A percentile compares a stretch with the other conserved stretches of the same genome.
Conservation (phyloP, 2,888 invertebrate genomes). For the Siphonodentalium dalli region DNA sequence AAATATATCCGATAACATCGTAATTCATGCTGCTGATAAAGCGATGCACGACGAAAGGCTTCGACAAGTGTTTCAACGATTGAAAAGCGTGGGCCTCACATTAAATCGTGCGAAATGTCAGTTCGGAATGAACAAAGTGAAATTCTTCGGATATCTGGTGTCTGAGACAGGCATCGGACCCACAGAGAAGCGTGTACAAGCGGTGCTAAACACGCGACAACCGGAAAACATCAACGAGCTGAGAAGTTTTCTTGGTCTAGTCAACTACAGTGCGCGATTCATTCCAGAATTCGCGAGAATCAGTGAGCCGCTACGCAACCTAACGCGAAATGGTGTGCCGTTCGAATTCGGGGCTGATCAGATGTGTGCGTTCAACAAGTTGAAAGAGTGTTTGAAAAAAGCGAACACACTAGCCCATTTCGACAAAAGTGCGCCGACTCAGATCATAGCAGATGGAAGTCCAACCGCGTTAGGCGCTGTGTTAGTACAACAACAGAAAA, state of each 20-base stretch:
- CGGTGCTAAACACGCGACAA: slow-evolving; percentile 5
- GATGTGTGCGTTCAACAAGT: not conserved
- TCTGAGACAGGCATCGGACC: slow-evolving; percentile 10
- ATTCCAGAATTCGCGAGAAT: slow-evolving; percentile 17
- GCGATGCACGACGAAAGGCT: slow-evolving; percentile 3
- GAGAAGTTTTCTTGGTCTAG: slow-evolving; percentile 16
- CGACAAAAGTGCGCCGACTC: slow-evolving; percentile 12
- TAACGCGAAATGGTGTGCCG: not conserved
- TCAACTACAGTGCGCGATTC: slow-evolving; percentile 14
- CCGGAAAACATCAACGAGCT: slow-evolving; percentile 13
- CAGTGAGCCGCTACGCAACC: slow-evolving; percentile 10
- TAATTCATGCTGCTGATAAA: slow-evolving; percentile 7
- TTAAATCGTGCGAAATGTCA: slow-evolving; percentile 17
- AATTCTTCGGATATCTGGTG: slow-evolving; percentile 18
- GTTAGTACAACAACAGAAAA: slow-evolving; percentile 21
- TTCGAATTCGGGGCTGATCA: slow-evolving; percentile 1
- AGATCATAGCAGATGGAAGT: slow-evolving; percentile 22
- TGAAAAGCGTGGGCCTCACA: slow-evolving; percentile 11
- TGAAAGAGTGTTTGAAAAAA: slow-evolving; percentile 3
- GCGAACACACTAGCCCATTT: slow-evolving; percentile 12
- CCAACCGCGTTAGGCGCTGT: slow-evolving; percentile 30
- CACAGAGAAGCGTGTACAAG: slow-evolving; percentile 7
- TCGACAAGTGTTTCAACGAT: not conserved
- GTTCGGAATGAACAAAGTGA: slow-evolving; percentile 11
- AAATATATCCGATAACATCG: slow-evolving; percentile 11